Evolutionary conservation across 1,140 invertebrate genomes (phyloP), one percentile per base, ranked within the genome.

Genomic region (Aphelinus certus): DNA sequence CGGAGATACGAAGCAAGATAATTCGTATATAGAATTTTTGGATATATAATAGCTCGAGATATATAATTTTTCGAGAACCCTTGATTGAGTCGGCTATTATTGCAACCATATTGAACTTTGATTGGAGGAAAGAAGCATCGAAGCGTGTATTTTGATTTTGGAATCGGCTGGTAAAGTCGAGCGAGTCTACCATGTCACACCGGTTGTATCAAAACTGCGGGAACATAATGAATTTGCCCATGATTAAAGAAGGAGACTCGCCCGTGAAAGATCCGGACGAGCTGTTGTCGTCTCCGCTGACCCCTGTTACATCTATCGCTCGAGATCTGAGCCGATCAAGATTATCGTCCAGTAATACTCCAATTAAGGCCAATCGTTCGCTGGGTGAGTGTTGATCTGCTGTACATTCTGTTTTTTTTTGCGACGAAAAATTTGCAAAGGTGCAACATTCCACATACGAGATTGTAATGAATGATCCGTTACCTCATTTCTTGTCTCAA

Each of bases 271-370:
- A 26, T 26, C 26, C 26, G 26, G 26, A 26, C 26, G 26, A 26
- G 26, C 26, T 26, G 26, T 26, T 26, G 26, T 26, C 26, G 26
- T 26, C 26, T 26, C 26, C 43, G 7, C 26, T 26, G 57, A 53
- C 61, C n/a, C 75, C 75, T 0, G 26, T 76, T 9, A 64, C 65
- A 5, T 60, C 47, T 60, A 72, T 76, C 42, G 43, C 71, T 0
- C 57, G 43, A 3, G 66, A 58, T 43, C 71, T 76, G 4, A 42
- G 63, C 1, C 71, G 64, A 0, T 76, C 65, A 4, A 69, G 58
- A 7, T 69, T 76, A 64, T 76, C 58, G 2, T 26, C 1, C 47
- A 46, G 63, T 48, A 51, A 46, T 7, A 55, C 72, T 7, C 65
- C 65, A 2, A 47, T 56, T 5, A 68, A 26, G 47, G 2, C 9